These are phyloP conservation scores for Euspilapteryx auroguttella DNA, from an alignment of 2,888 invertebrate genomes.

Conservation along the genomic window DNA sequence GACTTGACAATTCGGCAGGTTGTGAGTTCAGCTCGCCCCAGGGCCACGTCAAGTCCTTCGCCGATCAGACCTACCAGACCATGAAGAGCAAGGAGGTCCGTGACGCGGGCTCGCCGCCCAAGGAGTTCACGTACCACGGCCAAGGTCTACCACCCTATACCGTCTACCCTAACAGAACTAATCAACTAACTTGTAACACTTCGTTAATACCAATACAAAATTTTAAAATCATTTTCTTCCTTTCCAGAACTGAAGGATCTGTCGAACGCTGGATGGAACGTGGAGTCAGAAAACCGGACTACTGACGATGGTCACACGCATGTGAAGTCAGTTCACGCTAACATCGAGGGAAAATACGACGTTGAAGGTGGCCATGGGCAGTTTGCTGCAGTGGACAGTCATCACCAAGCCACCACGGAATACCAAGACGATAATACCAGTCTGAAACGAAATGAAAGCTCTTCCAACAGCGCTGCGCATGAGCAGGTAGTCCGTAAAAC, in stretches of 20 bases:
- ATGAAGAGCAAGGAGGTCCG: slow-evolving; percentile 79
- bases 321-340: slow-evolving; percentile 61
- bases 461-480: slow-evolving; percentile 30
- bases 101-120: slow-evolving; percentile 75
- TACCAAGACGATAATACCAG: slow-evolving; percentile 41
- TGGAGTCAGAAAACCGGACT: slow-evolving; percentile 63
- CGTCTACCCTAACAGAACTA: slow-evolving; percentile 23
- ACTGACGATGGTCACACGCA: slow-evolving; percentile 68
- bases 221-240: slow-evolving; percentile 6
- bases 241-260: slow-evolving; percentile 48
- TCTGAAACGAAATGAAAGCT: slow-evolving; percentile 34
- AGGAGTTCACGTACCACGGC: slow-evolving; percentile 57
- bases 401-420: slow-evolving; percentile 52
- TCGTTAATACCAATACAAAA: slow-evolving; percentile 1
- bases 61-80: slow-evolving; percentile 76
- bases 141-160: slow-evolving; percentile 41
- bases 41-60: slow-evolving; percentile 70
- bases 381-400: slow-evolving; percentile 66
- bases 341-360: slow-evolving; percentile 66
- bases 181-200: slow-evolving; percentile 1
- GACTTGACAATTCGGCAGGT: too few relatives aligned
- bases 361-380: slow-evolving; percentile 67
- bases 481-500: slow-evolving; percentile 37
- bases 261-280: slow-evolving; percentile 67
- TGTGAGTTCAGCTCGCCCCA: slow-evolving; percentile 45